These are phyloP conservation scores for Prorops nasuta DNA, from an alignment of 1,140 invertebrate species.

Conservation along the genomic window DNA sequence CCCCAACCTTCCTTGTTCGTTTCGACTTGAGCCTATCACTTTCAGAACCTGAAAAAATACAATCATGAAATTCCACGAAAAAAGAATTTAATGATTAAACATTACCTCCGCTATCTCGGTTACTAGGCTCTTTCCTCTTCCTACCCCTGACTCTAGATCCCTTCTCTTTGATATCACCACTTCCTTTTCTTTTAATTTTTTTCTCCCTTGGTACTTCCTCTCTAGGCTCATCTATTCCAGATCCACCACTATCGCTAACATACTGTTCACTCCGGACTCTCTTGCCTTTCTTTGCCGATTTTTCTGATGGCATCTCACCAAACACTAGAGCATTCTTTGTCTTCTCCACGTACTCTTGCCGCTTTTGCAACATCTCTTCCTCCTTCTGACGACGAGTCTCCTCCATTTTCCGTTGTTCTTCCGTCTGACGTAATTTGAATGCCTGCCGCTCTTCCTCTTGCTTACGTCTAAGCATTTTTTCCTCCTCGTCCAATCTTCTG, in stretches of 20 bases:
- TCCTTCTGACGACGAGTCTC: slow-evolving; percentile 75
- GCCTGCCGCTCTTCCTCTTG: slow-evolving; percentile 86
- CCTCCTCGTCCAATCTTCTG: slow-evolving; percentile 89
- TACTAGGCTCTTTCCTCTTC: slow-evolving; percentile 41
- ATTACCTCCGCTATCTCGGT: slow-evolving; percentile 53
- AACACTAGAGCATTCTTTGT: slow-evolving; percentile 88
- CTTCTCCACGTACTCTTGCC: slow-evolving; percentile 94
- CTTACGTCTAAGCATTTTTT: slow-evolving; percentile 79
- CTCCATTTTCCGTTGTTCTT: slow-evolving; percentile 67
- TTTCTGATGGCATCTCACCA: slow-evolving; percentile 73
- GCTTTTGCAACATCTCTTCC: slow-evolving; percentile 82
- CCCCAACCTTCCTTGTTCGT: slow-evolving; percentile 54
- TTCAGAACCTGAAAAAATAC: too few relatives aligned
- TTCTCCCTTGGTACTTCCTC: slow-evolving; percentile 52
- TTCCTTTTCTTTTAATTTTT: slow-evolving; percentile 53
- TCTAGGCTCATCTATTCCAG: slow-evolving; percentile 55
- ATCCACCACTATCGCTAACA: slow-evolving; percentile 68
- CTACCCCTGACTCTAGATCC: slow-evolving; percentile 40
- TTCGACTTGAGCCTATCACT: slow-evolving; percentile 65
- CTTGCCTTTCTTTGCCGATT: slow-evolving; percentile 56
- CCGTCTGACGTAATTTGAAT: slow-evolving; percentile 71
- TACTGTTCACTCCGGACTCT: slow-evolving; percentile 64
- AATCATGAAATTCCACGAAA: too few relatives aligned
- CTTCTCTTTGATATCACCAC: slow-evolving; percentile 40
- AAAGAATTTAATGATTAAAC: too few relatives aligned